A percentile compares a stretch with the other conserved stretches of the same genome.
Evolutionary conservation across 2,797 vertebrate genomes (phyloP).

Genomic region (Microctenopoma stevenorrisi): DNA sequence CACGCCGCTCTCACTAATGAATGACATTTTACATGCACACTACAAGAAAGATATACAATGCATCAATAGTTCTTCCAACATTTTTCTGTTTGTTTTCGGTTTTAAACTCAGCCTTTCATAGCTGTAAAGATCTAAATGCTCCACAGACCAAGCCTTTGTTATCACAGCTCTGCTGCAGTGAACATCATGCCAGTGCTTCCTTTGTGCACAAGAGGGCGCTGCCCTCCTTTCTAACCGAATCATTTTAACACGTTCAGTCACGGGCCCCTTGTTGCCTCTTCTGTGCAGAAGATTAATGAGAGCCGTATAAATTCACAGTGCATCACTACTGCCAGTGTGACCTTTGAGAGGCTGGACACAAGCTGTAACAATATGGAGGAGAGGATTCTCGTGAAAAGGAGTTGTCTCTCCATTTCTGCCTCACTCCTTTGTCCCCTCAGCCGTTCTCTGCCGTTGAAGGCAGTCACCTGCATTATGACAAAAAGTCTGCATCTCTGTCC

Average conservation of each 20-base stretch:
- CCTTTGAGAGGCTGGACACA: conserved; percentile 7
- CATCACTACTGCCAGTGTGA: conserved; percentile 35
- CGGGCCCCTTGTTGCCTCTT: conserved; percentile 19
- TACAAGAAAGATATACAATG: too few species aligned
- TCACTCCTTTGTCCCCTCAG: conserved; percentile 20
- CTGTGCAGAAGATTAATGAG: conserved; percentile 55
- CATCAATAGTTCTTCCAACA: too few species aligned
- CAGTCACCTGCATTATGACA: conserved; percentile 41
- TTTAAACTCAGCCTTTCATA: neutral
- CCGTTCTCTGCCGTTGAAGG: conserved; percentile 26
- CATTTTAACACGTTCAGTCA: conserved; percentile 1
- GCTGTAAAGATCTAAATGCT: neutral
- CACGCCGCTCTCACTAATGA: neutral
- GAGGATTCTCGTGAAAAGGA: conserved; percentile 30
- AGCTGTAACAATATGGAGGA: conserved; percentile 50
- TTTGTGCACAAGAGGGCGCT: conserved; percentile 69
- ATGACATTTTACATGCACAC: too few species aligned
- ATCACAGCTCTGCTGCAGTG: neutral
- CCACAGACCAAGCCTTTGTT: neutral
- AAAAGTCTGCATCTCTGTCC: conserved; percentile 49
- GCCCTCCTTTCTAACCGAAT: conserved; percentile 37
- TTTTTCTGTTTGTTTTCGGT: too few species aligned
- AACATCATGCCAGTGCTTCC: conserved; percentile 7
- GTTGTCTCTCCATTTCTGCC: conserved; percentile 17
- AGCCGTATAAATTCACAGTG: conserved; percentile 44